Conservation (phyloP, 1,140 invertebrate genomes). For the Venustaconcha ellipsiformis region DNA sequence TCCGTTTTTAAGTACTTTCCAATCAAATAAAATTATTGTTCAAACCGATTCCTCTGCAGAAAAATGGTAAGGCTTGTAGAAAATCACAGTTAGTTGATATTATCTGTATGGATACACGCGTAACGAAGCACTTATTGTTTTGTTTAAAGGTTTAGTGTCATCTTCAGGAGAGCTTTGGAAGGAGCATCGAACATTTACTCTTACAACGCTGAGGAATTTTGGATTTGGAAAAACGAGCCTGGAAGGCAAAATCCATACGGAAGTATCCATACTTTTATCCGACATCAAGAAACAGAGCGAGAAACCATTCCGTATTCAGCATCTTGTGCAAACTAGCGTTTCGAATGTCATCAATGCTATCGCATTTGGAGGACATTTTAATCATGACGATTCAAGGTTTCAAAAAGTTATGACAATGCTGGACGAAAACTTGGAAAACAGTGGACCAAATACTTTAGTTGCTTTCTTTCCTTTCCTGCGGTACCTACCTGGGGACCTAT, state of each 20-base stretch:
- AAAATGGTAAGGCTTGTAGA: too few species aligned
- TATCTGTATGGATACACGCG: too few species aligned
- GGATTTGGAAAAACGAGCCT: conserved; percentile 26
- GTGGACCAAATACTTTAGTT: too few species aligned
- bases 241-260: conserved; percentile 15
- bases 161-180: conserved; percentile 12
- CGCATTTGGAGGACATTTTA: conserved; percentile 18
- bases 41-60: too few species aligned
- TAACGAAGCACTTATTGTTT: too few species aligned
- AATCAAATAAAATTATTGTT: too few species aligned
- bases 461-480: too few species aligned
- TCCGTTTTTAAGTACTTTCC: too few species aligned
- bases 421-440: conserved; percentile 5
- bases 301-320: conserved; percentile 15
- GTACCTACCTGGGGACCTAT: too few species aligned
- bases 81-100: too few species aligned
- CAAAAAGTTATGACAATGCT: conserved; percentile 11
- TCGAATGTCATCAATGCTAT: conserved; percentile 18
- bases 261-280: not conserved
- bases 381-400: conserved; percentile 11
- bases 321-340: conserved; percentile 6
- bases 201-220: conserved; percentile 21
- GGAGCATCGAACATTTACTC: conserved; percentile 15
- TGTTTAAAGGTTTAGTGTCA: conserved; percentile 5
- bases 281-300: conserved; percentile 7